Evolutionary conservation across 2,888 invertebrate genomes (phyloP).

Genomic region (Panzeria rudis): DNA sequence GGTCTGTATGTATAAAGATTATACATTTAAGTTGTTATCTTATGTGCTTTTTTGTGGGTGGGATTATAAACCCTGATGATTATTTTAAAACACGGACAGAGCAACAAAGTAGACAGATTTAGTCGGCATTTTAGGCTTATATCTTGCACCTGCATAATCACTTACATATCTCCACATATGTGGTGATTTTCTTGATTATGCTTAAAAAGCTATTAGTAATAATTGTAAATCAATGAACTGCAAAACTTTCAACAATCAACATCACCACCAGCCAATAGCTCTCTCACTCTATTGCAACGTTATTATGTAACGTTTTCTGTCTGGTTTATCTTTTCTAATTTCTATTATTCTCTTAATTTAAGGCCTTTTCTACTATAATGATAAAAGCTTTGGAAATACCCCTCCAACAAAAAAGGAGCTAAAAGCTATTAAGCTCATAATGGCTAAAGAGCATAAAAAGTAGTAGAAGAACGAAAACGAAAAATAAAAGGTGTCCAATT

Average conservation of each 20-base stretch:
- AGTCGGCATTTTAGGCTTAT: neutral
- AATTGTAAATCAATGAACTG: slow-evolving; percentile 79
- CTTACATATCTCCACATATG: slow-evolving; percentile 20
- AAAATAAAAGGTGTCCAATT: slow-evolving; percentile 39
- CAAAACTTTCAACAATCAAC: no score
- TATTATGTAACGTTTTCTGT: slow-evolving; percentile 17
- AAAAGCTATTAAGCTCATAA: slow-evolving; percentile 17
- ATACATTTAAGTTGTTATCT: no score
- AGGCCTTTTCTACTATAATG: neutral
- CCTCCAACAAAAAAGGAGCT: neutral
- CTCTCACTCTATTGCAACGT: slow-evolving; percentile 54
- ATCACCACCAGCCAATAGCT: neutral
- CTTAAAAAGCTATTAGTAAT: slow-evolving; percentile 75
- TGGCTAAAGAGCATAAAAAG: neutral
- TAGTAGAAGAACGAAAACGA: neutral
- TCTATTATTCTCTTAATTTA: neutral
- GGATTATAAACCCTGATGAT: no score
- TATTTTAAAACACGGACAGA: no score
- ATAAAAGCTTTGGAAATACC: slow-evolving; percentile 49
- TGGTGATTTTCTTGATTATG: slow-evolving; percentile 71
- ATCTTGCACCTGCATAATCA: neutral
- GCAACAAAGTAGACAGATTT: neutral
- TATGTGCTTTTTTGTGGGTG: no score
- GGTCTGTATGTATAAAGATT: no score
- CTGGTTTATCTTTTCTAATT: slow-evolving; percentile 5